Base-by-base conservation (phyloP, 2,888 invertebrate species). In the Mactromeris polynyma region DNA sequence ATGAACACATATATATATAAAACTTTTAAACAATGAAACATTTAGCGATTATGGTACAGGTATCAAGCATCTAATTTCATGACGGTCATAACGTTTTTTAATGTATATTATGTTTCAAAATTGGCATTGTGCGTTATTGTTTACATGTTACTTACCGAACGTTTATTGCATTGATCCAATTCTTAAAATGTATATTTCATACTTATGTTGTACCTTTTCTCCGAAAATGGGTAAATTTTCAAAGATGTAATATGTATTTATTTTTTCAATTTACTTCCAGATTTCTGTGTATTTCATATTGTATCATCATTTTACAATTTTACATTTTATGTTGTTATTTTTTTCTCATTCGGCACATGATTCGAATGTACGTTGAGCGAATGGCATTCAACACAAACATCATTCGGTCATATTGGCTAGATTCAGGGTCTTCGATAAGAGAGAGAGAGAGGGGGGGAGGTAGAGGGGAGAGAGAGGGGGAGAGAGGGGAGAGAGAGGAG, bases 151-250 rank as follows among this genome's bases (percentile, higher is more conserved):
- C 26, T 26, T n/a, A 26, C 26, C 26, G 1, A 64, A 26, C n/a
- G 3, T 64, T 26, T n/a, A 64, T 64, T 0, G 58, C 58, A n/a
- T 64, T 64, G 7, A 26, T 64, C 58, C 6, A n/a, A 26, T 64
- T 64, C 58, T 26, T 26, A 26, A 26, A 64, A 64, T 64, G 58
- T 64, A 64, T 64, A 64, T 64, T 21, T 64, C 19, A 11, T 73
- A 73, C 19, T 33, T 73, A 14, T 83, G 83, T 83, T 69, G 21
- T 69, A 73, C 19, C 17, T 83, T 42, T 73, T 85, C 85, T 85
- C 85, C 85, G 85, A 85, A 26, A 58, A 85, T 64, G 85, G 85
- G 85, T 85, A 85, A 85, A 85, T 54, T 54, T 64, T 40, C 36
- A 31, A 14, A 58, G 64, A 83, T 83, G 69, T 83, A 83, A 73